Base-by-base conservation (phyloP, 2,113 vertebrate genomes). In the Saguinus midas region DNA sequence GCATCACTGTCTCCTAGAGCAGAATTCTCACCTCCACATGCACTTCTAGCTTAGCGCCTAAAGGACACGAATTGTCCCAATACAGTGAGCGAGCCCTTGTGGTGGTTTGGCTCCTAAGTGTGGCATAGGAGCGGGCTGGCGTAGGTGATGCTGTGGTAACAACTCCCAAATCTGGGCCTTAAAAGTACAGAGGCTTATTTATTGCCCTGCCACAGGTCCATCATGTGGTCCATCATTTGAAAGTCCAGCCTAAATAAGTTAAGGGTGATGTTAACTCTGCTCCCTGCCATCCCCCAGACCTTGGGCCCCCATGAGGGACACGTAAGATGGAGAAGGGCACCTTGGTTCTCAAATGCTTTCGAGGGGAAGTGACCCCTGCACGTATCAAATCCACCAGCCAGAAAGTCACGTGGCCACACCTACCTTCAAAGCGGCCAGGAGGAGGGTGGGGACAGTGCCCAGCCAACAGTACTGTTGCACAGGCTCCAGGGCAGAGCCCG, bases 21-120 rank as follows among this genome's bases (percentile, higher is more conserved):
- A 91, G 94, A 97, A 97, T 96, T 97, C 96, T 97, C 94, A 97
- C 96, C 78, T 95, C 85, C 97, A 96, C 92, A 97, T 2, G 84
- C 32, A 85, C 37, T 61, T 27, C 55, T 6, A 91, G 58, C 58
- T 95, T 88, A n/a, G 96, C 50, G 92, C 57, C 48, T 91, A 83
- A 79, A 72, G 95, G 81, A 92, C 85, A 95, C 11, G 75, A 10
- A 35, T 37, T 57, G 35, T 73, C 40, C 13, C 18, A 43, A 85
- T 20, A 29, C 61, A 66, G 21, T 21, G 70, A 52, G 11, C 3
- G 90, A 86, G 35, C 23, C 43, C 58, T 79, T 23, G 43, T 2
- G 58, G 32, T 17, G 23, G 37, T 45, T 58, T 92, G 37, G 58
- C 37, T 58, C 32, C 7, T 2, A 2, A 11, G 27, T 32, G 55